phyloP scores from a whole-genome alignment of 2,113 vertebrate species.

The Rissa tridactyla region DNA sequence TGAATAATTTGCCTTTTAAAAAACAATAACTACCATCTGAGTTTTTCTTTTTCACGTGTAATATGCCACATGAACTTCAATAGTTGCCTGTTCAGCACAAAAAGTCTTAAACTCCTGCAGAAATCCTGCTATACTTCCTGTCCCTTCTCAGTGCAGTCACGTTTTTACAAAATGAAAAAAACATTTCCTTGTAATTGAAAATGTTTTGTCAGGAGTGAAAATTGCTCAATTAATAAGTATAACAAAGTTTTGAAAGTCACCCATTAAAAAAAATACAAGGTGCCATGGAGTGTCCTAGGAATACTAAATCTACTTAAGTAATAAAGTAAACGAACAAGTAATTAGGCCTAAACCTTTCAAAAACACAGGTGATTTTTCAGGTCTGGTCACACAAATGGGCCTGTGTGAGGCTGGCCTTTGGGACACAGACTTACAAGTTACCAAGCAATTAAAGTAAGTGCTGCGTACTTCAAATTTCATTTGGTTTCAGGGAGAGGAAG shows the following conservation, averaged over 20 bases:
- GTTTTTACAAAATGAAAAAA: neutral
- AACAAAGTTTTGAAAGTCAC: neutral
- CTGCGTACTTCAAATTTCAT: neutral
- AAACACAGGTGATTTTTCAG: neutral
- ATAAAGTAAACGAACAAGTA: neutral
- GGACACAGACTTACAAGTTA: neutral
- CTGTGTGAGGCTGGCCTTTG: neutral
- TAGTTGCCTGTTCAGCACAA: neutral
- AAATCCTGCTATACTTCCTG: neutral
- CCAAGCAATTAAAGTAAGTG: neutral
- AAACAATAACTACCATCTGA: neutral
- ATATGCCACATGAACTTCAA: neutral
- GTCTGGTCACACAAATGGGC: neutral
- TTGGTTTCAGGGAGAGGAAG: neutral
- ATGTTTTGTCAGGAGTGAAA: neutral
- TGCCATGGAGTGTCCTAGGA: neutral
- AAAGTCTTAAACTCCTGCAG: neutral
- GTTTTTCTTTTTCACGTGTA: neutral
- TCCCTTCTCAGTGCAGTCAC: neutral
- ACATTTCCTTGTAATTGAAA: neutral
- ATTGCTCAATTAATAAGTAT: neutral
- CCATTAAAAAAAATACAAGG: neutral
- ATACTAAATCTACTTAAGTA: neutral
- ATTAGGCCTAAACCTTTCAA: neutral
- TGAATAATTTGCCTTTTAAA: neutral